Percentiles rank a stretch among this genome's conserved stretches.
These are phyloP conservation scores for Salvelinus alpinus DNA, from an alignment of 2,113 vertebrate genomes.

Conservation along the genomic window DNA sequence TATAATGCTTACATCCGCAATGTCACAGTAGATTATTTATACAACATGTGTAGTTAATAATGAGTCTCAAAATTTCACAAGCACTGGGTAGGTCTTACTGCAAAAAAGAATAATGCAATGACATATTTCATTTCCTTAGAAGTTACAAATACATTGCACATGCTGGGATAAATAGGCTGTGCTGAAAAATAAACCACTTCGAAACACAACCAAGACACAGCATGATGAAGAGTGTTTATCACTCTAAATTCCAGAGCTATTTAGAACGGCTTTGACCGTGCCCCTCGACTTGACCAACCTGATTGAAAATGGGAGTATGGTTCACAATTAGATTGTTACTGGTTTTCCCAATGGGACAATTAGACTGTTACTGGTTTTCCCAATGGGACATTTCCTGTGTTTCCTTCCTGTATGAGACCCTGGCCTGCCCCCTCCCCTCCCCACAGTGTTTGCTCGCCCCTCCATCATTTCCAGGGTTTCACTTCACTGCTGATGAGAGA, in stretches of 20 bases:
- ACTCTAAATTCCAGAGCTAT: not conserved
- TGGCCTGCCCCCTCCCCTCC: not conserved
- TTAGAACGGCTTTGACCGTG: not conserved
- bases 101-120: not conserved
- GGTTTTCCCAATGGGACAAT: slow-evolving; percentile 65
- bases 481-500: slow-evolving; percentile 9
- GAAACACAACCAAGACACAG: not conserved
- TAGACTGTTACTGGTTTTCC: slow-evolving; percentile 60
- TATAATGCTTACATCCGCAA: not conserved
- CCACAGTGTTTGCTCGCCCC: not conserved
- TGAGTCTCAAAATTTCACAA: too few relatives aligned
- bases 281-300: slow-evolving; percentile 62
- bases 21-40: not conserved
- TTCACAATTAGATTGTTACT: slow-evolving; percentile 63
- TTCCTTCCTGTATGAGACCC: slow-evolving; percentile 64
- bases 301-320: slow-evolving; percentile 60
- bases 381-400: slow-evolving; percentile 61
- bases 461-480: not conserved
- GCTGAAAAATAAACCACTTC: not conserved
- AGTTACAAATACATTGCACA: not conserved
- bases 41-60: not conserved
- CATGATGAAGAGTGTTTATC: not conserved
- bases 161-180: not conserved
- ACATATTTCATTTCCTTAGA: not conserved
- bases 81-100: not conserved